Evolutionary conservation across 2,888 invertebrate genomes (phyloP).

Genomic region (Iphiclides podalirius): DNA sequence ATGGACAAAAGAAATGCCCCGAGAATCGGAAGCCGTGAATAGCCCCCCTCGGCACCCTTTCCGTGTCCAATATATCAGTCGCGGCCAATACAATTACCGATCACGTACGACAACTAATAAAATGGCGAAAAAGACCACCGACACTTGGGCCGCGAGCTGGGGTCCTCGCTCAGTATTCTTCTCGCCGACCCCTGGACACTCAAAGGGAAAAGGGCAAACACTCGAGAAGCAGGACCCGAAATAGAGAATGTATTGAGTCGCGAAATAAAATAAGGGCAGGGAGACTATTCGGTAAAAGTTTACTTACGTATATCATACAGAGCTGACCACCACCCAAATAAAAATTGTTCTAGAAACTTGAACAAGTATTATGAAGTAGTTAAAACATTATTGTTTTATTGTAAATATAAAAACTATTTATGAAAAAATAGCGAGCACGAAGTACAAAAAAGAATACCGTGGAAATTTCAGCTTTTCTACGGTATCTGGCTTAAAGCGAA

Average conservation of each 20-base stretch:
- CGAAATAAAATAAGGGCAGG: conserved; percentile 74
- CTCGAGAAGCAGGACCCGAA: conserved; percentile 60
- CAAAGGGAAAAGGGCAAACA: conserved; percentile 72
- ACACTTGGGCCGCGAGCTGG: no score
- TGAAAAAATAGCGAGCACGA: no score
- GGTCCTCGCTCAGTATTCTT: conserved; percentile 66
- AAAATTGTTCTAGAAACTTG: no score
- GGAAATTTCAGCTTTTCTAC: no score
- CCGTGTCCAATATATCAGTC: conserved; percentile 32
- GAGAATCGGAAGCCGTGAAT: no score
- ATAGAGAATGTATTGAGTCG: conserved; percentile 78
- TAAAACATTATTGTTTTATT: no score
- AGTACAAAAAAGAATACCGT: no score
- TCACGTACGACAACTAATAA: conserved; percentile 73
- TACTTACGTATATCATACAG: conserved; percentile 36
- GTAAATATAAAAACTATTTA: no score
- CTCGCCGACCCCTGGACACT: conserved; percentile 57
- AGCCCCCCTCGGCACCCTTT: conserved; percentile 9
- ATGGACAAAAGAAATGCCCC: no score
- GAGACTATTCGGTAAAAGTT: conserved; percentile 53
- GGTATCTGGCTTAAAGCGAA: no score
- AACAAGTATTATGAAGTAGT: no score
- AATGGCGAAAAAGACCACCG: conserved; percentile 69
- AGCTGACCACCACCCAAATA: no score
- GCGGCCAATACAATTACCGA: conserved; percentile 60